Evolutionary conservation across 2,113 vertebrate genomes (phyloP).

Genomic region (Merops nubicus): DNA sequence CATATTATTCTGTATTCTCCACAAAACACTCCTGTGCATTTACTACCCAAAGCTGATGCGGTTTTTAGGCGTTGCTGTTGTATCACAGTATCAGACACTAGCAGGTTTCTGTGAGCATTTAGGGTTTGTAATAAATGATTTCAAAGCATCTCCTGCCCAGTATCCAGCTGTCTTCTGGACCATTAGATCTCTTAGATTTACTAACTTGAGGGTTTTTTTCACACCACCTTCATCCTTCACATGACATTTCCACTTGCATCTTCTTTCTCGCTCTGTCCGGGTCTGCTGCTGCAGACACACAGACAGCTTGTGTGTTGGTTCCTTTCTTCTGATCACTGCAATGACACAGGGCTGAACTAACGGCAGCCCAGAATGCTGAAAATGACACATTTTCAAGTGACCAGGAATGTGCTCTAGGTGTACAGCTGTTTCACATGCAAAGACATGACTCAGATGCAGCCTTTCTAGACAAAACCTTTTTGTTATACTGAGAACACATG

Average conservation of each 20-base stretch:
- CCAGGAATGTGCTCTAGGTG: conserved; percentile 36
- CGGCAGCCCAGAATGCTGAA: neutral
- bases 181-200: neutral
- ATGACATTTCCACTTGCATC: neutral
- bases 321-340: neutral
- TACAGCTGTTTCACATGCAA: conserved; percentile 39
- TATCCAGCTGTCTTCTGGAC: neutral
- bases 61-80: neutral
- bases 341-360: neutral
- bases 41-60: neutral
- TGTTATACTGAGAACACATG: conserved; percentile 15
- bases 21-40: neutral
- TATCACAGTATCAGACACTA: neutral
- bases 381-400: conserved; percentile 10
- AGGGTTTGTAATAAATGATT: neutral
- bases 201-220: rapidly evolving
- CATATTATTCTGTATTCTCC: neutral
- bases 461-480: conserved; percentile 44
- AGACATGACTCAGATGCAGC: conserved; percentile 40
- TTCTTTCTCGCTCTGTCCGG: neutral
- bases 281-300: neutral
- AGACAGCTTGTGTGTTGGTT: neutral
- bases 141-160: neutral
- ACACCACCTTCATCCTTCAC: neutral
- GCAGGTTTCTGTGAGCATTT: neutral